Evolutionary conservation across 1,140 invertebrate species (phyloP).

Genomic region (Hypothenemus hampei): DNA sequence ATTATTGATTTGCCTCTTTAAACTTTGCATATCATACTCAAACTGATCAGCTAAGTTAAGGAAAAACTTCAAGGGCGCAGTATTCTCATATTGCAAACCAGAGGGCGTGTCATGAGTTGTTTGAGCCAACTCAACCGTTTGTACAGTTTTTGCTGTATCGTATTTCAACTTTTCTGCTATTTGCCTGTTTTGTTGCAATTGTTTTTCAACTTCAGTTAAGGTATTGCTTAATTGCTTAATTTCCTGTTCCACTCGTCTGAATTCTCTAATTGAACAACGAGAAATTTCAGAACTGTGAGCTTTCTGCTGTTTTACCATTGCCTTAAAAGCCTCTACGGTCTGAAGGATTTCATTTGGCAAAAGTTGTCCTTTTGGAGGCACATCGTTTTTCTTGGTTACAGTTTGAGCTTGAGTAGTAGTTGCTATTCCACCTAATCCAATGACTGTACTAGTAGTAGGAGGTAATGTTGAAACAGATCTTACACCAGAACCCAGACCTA

Average conservation of each 20-base stretch:
- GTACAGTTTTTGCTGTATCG: constrained; percentile 68
- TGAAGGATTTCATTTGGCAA: constrained; percentile 62
- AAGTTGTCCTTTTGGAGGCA: constrained; percentile 62
- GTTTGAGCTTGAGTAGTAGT: constrained; percentile 52
- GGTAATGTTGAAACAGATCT: constrained; percentile 29
- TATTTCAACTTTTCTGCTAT: constrained; percentile 66
- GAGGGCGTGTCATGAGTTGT: constrained; percentile 71
- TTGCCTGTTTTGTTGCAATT: constrained; percentile 58
- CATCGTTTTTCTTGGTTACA: constrained; percentile 51
- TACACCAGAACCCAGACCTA: constrained; percentile 29
- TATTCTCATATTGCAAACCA: constrained; percentile 73
- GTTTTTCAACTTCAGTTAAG: constrained; percentile 51
- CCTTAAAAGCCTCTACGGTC: constrained; percentile 59
- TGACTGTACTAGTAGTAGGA: constrained; percentile 40
- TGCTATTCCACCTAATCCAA: constrained; percentile 63
- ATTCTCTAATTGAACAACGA: constrained; percentile 47
- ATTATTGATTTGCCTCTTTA: constrained; percentile 67
- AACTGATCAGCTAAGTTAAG: constrained; percentile 66
- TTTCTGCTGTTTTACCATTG: constrained; percentile 80
- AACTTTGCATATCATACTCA: constrained; percentile 63
- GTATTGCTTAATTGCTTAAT: constrained; percentile 42
- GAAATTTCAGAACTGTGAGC: constrained; percentile 72
- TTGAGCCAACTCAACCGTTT: constrained; percentile 72
- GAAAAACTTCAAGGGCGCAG: constrained; percentile 68
- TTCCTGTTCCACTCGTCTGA: constrained; percentile 40